These are phyloP conservation scores for Thereva unica DNA, from an alignment of 2,888 invertebrate species.

Conservation along the genomic window DNA sequence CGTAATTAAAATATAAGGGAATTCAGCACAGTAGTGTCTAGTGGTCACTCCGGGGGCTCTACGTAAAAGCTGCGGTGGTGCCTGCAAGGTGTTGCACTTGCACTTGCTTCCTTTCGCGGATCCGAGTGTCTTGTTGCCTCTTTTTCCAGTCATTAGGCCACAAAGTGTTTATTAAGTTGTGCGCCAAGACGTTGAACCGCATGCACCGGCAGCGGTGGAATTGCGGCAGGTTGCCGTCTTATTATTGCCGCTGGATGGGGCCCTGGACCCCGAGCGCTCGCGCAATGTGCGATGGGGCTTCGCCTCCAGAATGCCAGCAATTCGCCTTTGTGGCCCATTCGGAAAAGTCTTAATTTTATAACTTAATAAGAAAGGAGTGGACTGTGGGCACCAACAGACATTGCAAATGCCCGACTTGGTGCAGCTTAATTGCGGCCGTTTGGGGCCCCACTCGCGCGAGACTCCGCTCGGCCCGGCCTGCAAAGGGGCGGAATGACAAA, in stretches of 20 bases:
- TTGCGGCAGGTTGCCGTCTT: background rate
- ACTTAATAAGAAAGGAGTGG: conserved; percentile 7
- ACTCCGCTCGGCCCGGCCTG: no score
- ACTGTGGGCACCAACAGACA: background rate
- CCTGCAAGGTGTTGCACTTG: conserved; percentile 21
- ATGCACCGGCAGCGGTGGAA: conserved; percentile 2
- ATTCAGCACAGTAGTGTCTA: conserved; percentile 10
- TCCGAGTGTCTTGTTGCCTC: conserved; percentile 9
- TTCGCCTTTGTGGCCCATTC: conserved; percentile 4
- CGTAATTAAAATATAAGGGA: conserved; percentile 34
- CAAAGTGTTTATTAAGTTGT: conserved; percentile 34
- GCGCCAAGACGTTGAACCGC: background rate
- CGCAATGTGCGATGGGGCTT: background rate
- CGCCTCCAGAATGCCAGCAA: conserved; percentile 5
- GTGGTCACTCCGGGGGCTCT: background rate
- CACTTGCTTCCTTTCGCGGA: conserved; percentile 10
- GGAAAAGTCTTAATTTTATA: conserved; percentile 25
- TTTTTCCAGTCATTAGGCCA: conserved; percentile 33
- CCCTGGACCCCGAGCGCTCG: background rate
- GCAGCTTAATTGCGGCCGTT: background rate
- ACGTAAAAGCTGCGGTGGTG: background rate
- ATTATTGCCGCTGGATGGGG: conserved; percentile 1
- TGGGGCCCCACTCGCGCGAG: no score
- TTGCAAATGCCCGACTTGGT: background rate
- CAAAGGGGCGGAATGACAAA: conserved; percentile 26